Conservation (phyloP, 1,140 invertebrate species). For the Latrodectus geometricus region DNA sequence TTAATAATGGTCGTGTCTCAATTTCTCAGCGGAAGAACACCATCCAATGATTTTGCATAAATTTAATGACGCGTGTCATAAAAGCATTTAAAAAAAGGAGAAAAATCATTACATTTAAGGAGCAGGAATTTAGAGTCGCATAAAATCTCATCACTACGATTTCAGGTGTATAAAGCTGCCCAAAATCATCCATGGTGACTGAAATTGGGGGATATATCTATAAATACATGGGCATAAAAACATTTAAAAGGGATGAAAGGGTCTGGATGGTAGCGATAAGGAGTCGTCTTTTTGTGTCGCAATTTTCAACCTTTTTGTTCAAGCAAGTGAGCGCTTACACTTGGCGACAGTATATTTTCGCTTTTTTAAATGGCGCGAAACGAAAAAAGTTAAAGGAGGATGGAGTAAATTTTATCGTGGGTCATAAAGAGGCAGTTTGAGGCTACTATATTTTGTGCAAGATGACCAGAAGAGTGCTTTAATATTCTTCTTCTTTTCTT, state of each 20-base stretch:
- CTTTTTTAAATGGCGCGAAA: constrained; percentile 49
- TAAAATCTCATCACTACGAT: constrained; percentile 35
- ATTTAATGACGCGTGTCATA: too few species aligned
- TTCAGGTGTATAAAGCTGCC: constrained; percentile 16
- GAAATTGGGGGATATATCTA: constrained; percentile 23
- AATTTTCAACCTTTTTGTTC: constrained; percentile 7
- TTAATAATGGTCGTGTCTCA: too few species aligned
- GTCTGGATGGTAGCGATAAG: constrained; percentile 46
- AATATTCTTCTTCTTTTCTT: constrained; percentile 22
- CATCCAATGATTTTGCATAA: too few species aligned
- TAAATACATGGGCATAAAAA: constrained; percentile 43
- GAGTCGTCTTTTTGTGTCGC: constrained; percentile 2
- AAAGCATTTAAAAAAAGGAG: not conserved
- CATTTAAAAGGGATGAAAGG: constrained; percentile 44
- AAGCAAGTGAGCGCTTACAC: not conserved
- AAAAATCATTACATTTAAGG: constrained; percentile 26
- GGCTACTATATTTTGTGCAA: constrained; percentile 41
- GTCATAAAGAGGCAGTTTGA: constrained; percentile 45
- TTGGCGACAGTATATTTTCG: constrained; percentile 36
- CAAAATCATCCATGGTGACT: not conserved
- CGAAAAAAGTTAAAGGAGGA: constrained; percentile 27
- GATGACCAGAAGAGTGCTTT: constrained; percentile 40
- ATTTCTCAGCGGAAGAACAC: too few species aligned
- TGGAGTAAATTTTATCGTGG: constrained; percentile 36
- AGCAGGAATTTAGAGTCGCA: constrained; percentile 41